Conservation (phyloP, 2,797 vertebrate species). For the Astyanax mexicanus region DNA sequence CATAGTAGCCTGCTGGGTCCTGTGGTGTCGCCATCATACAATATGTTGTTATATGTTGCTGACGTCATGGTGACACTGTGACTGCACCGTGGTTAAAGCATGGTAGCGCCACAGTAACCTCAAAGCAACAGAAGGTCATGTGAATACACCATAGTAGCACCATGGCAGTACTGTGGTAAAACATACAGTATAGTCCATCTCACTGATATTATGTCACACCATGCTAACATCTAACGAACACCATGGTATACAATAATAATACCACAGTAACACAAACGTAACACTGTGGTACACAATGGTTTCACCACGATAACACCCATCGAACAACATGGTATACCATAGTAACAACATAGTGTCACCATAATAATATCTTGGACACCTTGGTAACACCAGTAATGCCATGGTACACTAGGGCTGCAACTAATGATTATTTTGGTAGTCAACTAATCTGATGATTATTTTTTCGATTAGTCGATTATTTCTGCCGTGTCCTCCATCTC, state of each 20-base stretch:
- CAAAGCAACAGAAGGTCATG: neutral
- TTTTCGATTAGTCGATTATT: too few relatives aligned
- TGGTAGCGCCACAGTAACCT: conserved; percentile 50
- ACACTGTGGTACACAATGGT: neutral
- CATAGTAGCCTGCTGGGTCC: conserved; percentile 31
- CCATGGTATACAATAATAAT: too few relatives aligned
- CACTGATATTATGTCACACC: too few relatives aligned
- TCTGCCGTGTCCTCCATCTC: too few relatives aligned
- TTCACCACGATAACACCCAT: neutral
- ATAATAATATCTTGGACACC: too few relatives aligned
- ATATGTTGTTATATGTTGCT: too few relatives aligned
- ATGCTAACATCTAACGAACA: too few relatives aligned
- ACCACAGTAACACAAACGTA: neutral
- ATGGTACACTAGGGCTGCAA: neutral
- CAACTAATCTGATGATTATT: too few relatives aligned
- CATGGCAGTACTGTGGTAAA: conserved; percentile 58
- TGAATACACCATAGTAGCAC: neutral
- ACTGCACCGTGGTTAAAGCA: conserved; percentile 29
- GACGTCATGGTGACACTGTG: conserved; percentile 23
- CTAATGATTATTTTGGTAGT: neutral
- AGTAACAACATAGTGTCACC: too few relatives aligned
- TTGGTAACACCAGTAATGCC: neutral
- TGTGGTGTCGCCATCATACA: conserved; percentile 46
- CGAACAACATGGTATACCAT: neutral
- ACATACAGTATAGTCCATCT: too few relatives aligned